These are phyloP conservation scores for Lagorchestes hirsutus DNA, from an alignment of 2,797 vertebrate species.

Conservation along the genomic window DNA sequence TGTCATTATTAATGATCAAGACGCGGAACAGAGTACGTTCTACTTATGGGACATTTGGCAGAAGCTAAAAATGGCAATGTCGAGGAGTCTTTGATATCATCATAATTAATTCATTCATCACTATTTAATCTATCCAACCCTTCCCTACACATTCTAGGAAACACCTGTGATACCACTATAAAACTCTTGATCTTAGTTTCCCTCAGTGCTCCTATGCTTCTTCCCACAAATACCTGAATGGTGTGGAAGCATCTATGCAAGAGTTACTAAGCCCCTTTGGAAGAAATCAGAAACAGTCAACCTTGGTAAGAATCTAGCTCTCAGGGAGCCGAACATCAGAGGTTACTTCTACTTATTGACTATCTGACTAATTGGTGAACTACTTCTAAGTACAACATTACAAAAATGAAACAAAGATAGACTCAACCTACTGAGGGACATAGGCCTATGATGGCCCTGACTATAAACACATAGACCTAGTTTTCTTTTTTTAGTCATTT, in stretches of 20 bases:
- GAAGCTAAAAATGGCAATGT: slow-evolving; percentile 76
- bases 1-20: slow-evolving; percentile 54
- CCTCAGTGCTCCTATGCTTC: not conserved
- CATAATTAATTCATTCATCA: slow-evolving; percentile 73
- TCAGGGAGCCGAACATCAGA: not conserved
- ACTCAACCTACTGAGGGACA: not conserved
- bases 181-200: not conserved
- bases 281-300: slow-evolving; percentile 22
- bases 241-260: not conserved
- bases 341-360: not conserved
- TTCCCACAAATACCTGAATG: not conserved
- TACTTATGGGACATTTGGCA: slow-evolving; percentile 50
- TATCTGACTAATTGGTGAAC: not conserved
- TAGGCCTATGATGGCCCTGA: not conserved
- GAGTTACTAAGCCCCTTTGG: not conserved
- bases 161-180: not conserved
- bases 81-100: slow-evolving; percentile 74
- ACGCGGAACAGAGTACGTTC: slow-evolving; percentile 36
- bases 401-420: not conserved
- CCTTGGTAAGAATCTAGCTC: slow-evolving; percentile 22
- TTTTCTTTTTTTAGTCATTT: slow-evolving; percentile 7
- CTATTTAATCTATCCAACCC: slow-evolving; percentile 20
- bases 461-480: not conserved
- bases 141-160: slow-evolving; percentile 37
- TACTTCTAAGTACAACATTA: not conserved